Evolutionary conservation across 2,797 vertebrate species (phyloP).

Genomic region (Lophius americanus): DNA sequence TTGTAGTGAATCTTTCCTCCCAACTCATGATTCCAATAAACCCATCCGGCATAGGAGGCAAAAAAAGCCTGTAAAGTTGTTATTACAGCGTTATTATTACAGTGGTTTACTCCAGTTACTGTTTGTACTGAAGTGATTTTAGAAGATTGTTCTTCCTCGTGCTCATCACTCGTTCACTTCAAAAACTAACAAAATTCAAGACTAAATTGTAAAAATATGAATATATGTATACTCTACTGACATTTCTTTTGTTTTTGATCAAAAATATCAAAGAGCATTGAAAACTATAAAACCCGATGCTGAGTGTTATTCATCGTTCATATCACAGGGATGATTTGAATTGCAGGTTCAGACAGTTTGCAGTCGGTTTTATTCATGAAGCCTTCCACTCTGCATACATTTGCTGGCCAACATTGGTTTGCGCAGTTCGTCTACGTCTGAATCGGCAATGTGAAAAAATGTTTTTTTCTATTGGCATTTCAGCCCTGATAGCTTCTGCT

Average conservation of each 20-base stretch:
- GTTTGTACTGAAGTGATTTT: too few species aligned
- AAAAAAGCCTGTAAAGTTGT: too few species aligned
- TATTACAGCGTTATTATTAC: not conserved
- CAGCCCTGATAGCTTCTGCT: slow-evolving; percentile 60
- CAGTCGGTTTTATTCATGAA: slow-evolving; percentile 45
- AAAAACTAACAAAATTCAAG: slow-evolving; percentile 12
- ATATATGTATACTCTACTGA: not conserved
- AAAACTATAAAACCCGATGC: slow-evolving; percentile 8
- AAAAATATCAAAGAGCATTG: not conserved
- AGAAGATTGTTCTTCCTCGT: too few species aligned
- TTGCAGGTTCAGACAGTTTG: slow-evolving; percentile 10
- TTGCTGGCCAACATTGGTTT: slow-evolving; percentile 28
- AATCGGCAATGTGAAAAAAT: slow-evolving; percentile 59
- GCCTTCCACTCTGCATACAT: slow-evolving; percentile 28
- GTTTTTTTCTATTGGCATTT: slow-evolving; percentile 70
- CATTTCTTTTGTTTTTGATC: slow-evolving; percentile 21
- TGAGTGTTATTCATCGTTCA: slow-evolving; percentile 28
- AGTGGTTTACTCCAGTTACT: too few species aligned
- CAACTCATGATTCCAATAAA: too few species aligned
- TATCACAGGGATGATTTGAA: slow-evolving; percentile 22
- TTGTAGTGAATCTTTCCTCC: too few species aligned
- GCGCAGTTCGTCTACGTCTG: slow-evolving; percentile 52
- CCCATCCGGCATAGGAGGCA: too few species aligned
- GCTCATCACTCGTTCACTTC: not conserved
- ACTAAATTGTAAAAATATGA: not conserved